Evolutionary conservation across 2,888 invertebrate genomes (phyloP), one percentile per base, ranked within the genome.

Genomic region (Xanthia togata): DNA sequence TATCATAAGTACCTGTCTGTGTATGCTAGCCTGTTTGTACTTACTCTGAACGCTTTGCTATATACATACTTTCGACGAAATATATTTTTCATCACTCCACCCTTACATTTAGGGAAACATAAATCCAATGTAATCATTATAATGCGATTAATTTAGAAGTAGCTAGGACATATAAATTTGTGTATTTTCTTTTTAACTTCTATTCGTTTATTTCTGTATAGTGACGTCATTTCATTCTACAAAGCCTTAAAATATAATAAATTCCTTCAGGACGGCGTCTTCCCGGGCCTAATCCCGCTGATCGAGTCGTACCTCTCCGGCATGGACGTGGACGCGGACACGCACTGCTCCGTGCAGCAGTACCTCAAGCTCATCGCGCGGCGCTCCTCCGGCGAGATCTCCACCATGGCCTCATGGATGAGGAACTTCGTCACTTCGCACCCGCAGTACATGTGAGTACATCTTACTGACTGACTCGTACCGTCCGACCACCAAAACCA

Each of bases 261-360:
- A n/a, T n/a, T 35, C 41, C 44, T 50, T n/a, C 87, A 98, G 98
- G 97, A 98, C 79, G 98, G 98, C 77, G 97, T 98, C 80, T 99
- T 99, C 96, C 99, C 99, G 41, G 99, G 99, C 0, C 97, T 99
- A 89, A 98, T 99, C 86, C 98, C 99, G 6, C 96, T 99, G 88
- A 99, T 99, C 82, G 98, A 99, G 93, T 98, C 98, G 89, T 99
- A 99, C 95, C 97, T 99, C 89, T 98, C 98, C 86, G 98, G 98
- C 79, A 99, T 99, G 98, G 99, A 99, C 94, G 98, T 99, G 70
- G 99, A 99, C 96, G 99, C 99, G 3, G 99, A 99, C 94, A 99
- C 99, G 60, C 98, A 99, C 94, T 99, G 99, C 96, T 99, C 99
- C 14, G 98, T 99, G 90, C 98, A 98, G 94, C 99, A 99, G 95